Percentiles rank a stretch among this genome's conserved stretches.
Evolutionary conservation across 2,888 invertebrate species (phyloP).

Genomic region (Drepana falcataria): DNA sequence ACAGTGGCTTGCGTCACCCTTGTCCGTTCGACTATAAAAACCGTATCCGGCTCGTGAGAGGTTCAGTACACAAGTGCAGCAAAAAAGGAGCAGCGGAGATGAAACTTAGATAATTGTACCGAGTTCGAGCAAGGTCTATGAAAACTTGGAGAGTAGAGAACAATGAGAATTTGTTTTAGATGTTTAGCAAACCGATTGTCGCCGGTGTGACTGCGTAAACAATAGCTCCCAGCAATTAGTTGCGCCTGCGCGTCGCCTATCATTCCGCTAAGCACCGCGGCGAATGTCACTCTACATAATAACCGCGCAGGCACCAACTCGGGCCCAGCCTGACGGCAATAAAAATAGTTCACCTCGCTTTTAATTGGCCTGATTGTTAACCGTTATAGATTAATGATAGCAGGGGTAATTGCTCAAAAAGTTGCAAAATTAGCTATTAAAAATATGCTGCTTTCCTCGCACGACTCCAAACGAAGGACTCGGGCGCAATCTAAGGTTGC

Average conservation of each 20-base stretch:
- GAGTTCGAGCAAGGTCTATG: constrained; percentile 41
- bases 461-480: constrained; percentile 68
- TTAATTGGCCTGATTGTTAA: constrained; percentile 42
- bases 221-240: constrained; percentile 51
- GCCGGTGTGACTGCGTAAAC: constrained; percentile 42
- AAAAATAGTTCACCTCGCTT: constrained; percentile 37
- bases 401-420: constrained; percentile 37
- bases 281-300: constrained; percentile 32
- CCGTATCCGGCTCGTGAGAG: constrained; percentile 59
- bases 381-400: constrained; percentile 39
- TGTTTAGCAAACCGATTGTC: constrained; percentile 47
- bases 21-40: constrained; percentile 50
- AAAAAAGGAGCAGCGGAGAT: constrained; percentile 38
- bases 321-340: constrained; percentile 15
- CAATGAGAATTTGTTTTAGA: constrained; percentile 46
- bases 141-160: constrained; percentile 46
- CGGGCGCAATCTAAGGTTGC: constrained; percentile 73
- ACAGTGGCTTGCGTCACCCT: constrained; percentile 55
- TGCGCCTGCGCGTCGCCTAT: constrained; percentile 39
- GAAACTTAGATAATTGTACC: constrained; percentile 31
- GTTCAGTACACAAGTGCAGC: constrained; percentile 40
- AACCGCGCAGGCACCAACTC: constrained; percentile 16
- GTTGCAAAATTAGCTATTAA: constrained; percentile 63
- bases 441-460: constrained; percentile 69
- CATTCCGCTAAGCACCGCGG: constrained; percentile 35